Evolutionary conservation across 2,888 invertebrate species (phyloP), one percentile per base, ranked within the genome.

Genomic region (Lepetodrilus schrolli): DNA sequence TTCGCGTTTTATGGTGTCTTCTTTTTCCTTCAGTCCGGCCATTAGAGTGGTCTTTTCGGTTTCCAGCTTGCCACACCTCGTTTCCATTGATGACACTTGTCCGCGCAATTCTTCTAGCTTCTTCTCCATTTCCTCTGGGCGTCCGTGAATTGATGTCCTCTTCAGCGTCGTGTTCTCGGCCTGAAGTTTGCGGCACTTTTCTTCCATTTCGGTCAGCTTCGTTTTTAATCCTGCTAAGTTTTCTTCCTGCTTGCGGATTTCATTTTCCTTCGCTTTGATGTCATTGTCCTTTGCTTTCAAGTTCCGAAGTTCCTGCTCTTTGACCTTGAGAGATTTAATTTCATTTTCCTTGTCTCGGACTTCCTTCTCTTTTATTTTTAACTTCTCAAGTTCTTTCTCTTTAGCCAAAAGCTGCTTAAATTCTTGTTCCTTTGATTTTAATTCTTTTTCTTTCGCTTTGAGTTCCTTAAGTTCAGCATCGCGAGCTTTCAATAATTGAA

Each of bases 81-180:
- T 78, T 66, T 82, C 83, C 84, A 85, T 84, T 26, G 77, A 75
- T 4, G 75, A 43, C 23, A 87, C 73, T 70, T 84, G 81, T 0
- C 8, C 4, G 20, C 47, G 49, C n/a, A 78, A 71, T 4, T 75
- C 77, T n/a, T 70, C 70, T 37, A 80, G 49, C 49, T 68, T 26
- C 26, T 77, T 70, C 34, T 78, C 77, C 73, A 73, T 51, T 17
- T 74, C 74, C 26, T 73, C 76, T 23, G 75, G 68, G 26, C 72
- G 58, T 3, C 37, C 65, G 30, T 66, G 71, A 5, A 7, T 68
- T 21, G 49, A 30, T 65, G 78, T 76, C 47, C 80, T 78, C 72
- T 79, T 73, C 23, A 84, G 74, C 4, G 72, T 66, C 13, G 71
- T 76, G 43, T 86, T 85, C 70, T 86, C 84, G 17, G 74, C 74